Evolutionary conservation across 2,797 vertebrate genomes (phyloP), one percentile per base, ranked within the genome.

Genomic region (Molossus molossus): DNA sequence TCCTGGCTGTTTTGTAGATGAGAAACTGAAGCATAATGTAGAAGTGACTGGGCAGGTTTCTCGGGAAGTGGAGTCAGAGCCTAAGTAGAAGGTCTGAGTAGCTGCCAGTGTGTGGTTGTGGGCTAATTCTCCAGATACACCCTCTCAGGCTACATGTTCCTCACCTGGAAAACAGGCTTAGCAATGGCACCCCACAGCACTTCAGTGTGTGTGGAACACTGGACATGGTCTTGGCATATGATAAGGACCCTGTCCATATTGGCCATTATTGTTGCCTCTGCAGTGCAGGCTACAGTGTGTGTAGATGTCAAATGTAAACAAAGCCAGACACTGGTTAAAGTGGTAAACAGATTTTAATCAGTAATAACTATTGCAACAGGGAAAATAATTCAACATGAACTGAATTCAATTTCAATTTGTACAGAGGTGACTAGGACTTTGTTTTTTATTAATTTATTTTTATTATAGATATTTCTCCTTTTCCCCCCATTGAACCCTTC

Each of bases 291-390:
- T 73, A 14, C 7, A 40, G 60, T 7, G 21, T 45, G 9, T 85
- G 90, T 37, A 50, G 29, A 21, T 27, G 1, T 75, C 13, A 91
- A 29, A 75, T 53, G n/a, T 87, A 25, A 60, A 33, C 50, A 73
- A 58, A 81, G 27, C 6, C 1, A 45, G 48, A 65, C 11, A 12
- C 62, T 75, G 50, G 6, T 82, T 79, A 62, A 79, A 53, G 55
- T 70, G 64, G 9, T 69, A 18, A 87, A 86, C 48, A 80, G 75
- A 81, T 86, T 75, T 94, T 86, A 73, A 73, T 75, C 13, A 48
- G 20, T 81, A 73, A 29, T 65, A 64, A 33, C 48, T 64, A 18
- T 3, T 87, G 86, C 3, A 23, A 17, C 27, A 23, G 85, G 11
- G 21, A 37, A 72, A 72, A 23, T 3, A 7, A 9, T 89, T 18